Evolutionary conservation across 2,888 invertebrate genomes (phyloP), one percentile per base, ranked within the genome.

Genomic region (Hartigia nigra): DNA sequence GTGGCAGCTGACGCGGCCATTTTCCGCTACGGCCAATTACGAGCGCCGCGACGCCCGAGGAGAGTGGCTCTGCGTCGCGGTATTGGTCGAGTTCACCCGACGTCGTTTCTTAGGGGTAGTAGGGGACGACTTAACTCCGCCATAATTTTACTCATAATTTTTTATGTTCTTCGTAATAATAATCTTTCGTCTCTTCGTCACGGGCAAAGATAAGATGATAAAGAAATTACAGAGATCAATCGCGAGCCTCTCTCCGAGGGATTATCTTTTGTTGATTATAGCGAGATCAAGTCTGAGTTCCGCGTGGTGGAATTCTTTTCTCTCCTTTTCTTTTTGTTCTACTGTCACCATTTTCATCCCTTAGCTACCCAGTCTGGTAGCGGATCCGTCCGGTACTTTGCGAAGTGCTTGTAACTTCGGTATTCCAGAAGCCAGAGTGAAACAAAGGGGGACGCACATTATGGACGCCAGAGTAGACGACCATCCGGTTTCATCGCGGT

Each of bases 401-500:
- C 81, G 84, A 81, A 80, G 82, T 70, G 36, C 74, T 36, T 76
- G 82, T 81, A 84, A 87, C 84, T 87, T 82, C 77, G 81, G 82
- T 82, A 87, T 87, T 82, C 84, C 81, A 76, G 79, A 76, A 85
- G 86, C 83, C 82, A 83, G 82, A 83, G 84, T 85, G 86, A 88
- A 89, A 91, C 90, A 90, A 91, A 90, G 88, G 89, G 86, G 87
- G 39, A 23, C 86, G 85, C 82, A 87, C 86, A 90, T 90, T 89
- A 89, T 87, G 87, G 88, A 83, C 84, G 14, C 14, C 74, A 39
- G 35, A 72, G 80, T 86, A 87, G 87, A 84, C 90, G 88, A 89
- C 90, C 91, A 91, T 91, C 91, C 91, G 91, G 89, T 90, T 91
- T 91, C 90, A 89, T 90, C 90, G 90, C 88, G 90, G 89, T 90